These are phyloP conservation scores for Meloidogyne chitwoodi DNA, from an alignment of 1,140 invertebrate genomes.

Conservation along the genomic window DNA sequence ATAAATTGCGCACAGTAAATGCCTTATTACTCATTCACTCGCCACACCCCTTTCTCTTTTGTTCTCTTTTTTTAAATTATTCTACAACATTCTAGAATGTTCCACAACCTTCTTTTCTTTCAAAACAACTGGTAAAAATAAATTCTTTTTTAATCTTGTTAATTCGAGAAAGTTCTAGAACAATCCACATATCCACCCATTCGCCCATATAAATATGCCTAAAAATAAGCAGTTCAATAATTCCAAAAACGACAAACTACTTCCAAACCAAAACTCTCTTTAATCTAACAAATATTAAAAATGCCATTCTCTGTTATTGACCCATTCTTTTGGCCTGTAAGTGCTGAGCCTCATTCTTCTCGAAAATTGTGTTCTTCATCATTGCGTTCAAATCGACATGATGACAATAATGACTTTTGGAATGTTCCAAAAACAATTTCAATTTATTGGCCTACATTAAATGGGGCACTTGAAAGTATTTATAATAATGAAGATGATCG, in stretches of 20 bases:
- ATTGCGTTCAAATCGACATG: not conserved
- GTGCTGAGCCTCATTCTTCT: not conserved
- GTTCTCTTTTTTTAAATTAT: not conserved
- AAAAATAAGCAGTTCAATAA: not conserved
- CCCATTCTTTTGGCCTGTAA: not conserved
- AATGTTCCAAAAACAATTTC: not conserved
- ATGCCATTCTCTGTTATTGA: not conserved
- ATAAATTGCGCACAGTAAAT: too few species aligned
- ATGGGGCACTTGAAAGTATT: not conserved
- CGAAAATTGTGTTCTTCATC: too few species aligned
- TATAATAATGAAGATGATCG: not conserved
- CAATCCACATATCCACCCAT: not conserved
- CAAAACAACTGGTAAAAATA: too few species aligned
- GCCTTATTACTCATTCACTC: too few species aligned
- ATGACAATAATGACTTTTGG: not conserved
- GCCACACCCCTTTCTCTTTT: not conserved
- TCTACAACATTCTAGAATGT: not conserved
- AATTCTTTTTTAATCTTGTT: not conserved
- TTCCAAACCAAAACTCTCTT: too few species aligned
- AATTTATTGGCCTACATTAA: not conserved
- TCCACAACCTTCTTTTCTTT: too few species aligned
- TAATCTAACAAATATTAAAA: not conserved
- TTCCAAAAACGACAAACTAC: not conserved
- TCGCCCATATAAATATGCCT: not conserved
- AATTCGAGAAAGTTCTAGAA: not conserved